phyloP scores from a whole-genome alignment of 2,797 vertebrate species.

The Clarias fuscus region DNA sequence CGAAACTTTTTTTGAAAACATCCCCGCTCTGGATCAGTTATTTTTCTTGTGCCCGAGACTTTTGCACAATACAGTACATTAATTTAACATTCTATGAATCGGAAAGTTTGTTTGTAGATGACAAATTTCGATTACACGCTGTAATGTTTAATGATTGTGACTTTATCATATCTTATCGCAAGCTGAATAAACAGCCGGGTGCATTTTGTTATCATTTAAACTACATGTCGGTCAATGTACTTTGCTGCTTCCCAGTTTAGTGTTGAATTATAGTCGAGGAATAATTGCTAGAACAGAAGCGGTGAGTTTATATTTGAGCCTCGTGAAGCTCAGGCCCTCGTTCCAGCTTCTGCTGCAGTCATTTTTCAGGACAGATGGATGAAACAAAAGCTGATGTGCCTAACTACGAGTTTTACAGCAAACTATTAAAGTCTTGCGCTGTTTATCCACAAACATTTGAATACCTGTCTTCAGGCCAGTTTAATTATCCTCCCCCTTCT shows the following conservation, averaged over 20 bases:
- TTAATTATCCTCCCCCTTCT: conserved; percentile 84
- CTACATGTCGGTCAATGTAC: not conserved
- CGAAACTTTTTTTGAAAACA: too few relatives aligned
- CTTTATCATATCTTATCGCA: not conserved
- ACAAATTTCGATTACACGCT: too few relatives aligned
- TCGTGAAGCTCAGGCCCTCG: conserved; percentile 57
- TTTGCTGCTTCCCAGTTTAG: not conserved
- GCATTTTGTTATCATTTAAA: not conserved
- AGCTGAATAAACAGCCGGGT: not conserved
- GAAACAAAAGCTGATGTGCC: conserved; percentile 78
- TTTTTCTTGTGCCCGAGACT: too few relatives aligned
- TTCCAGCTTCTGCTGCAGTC: conserved; percentile 71
- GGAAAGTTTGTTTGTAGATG: not conserved
- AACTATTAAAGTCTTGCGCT: conserved; percentile 83
- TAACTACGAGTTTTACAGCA: conserved; percentile 84
- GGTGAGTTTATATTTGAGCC: conserved; percentile 43
- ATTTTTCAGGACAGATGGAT: conserved; percentile 82
- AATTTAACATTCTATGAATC: not conserved
- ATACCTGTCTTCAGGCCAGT: conserved; percentile 86
- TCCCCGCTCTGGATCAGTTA: too few relatives aligned
- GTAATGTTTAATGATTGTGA: not conserved
- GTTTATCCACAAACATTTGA: conserved; percentile 84
- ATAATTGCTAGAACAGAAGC: not conserved
- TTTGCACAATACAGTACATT: too few relatives aligned
- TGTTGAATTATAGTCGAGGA: not conserved